Evolutionary conservation across 2,888 invertebrate species (phyloP).

Genomic region (Linyphia triangularis): DNA sequence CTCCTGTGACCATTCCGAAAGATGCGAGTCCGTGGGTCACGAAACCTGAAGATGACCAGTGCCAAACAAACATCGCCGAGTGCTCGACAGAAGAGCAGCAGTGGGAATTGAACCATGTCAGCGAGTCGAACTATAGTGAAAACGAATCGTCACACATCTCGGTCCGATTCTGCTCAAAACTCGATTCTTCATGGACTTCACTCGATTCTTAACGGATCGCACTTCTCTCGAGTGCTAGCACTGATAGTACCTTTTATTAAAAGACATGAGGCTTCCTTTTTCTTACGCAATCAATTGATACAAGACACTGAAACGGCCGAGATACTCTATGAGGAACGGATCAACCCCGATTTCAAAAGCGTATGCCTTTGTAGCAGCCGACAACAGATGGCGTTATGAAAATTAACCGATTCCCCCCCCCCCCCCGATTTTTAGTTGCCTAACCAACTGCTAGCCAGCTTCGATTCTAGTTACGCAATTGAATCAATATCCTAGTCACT

Average conservation of each 20-base stretch:
- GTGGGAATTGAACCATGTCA: background rate
- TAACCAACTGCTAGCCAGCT: too few relatives aligned
- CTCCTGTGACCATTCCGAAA: too few relatives aligned
- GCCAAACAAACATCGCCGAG: background rate
- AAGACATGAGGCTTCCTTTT: background rate
- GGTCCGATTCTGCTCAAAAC: background rate
- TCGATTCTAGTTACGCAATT: too few relatives aligned
- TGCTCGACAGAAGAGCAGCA: background rate
- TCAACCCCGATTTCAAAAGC: background rate
- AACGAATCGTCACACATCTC: too few relatives aligned
- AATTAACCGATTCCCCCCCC: too few relatives aligned
- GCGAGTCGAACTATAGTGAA: background rate
- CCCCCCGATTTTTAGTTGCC: too few relatives aligned
- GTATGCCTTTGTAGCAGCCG: background rate
- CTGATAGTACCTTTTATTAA: background rate
- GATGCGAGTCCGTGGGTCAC: too few relatives aligned
- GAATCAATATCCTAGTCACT: too few relatives aligned
- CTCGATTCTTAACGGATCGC: background rate
- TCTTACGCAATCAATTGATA: background rate
- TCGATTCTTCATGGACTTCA: background rate
- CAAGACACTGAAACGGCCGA: background rate
- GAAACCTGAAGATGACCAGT: background rate
- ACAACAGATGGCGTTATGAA: background rate
- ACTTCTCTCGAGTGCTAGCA: background rate
- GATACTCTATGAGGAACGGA: background rate